These are phyloP conservation scores for Amazona ochrocephala DNA, from an alignment of 2,797 vertebrate species.

Conservation along the genomic window DNA sequence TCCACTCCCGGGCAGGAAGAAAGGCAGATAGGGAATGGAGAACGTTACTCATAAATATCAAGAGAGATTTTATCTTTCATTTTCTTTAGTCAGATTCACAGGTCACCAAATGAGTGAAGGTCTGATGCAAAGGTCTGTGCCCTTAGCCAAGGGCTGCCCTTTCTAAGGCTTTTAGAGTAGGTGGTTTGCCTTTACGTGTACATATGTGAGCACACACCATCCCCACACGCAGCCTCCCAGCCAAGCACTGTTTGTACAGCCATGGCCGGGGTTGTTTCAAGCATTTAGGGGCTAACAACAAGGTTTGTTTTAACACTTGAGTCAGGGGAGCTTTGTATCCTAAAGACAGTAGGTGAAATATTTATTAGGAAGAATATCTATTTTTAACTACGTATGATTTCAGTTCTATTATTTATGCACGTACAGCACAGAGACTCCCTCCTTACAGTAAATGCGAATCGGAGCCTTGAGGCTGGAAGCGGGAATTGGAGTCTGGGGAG, in stretches of 20 bases:
- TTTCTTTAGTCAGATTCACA: background rate
- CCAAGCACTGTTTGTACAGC: background rate
- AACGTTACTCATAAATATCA: background rate
- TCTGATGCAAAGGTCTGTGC: background rate
- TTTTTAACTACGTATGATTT: conserved; percentile 76
- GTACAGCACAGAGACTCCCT: conserved; percentile 23
- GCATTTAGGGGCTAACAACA: background rate
- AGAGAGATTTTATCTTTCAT: background rate
- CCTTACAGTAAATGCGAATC: background rate
- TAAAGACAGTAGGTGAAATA: conserved; percentile 76
- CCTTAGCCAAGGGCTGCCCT: background rate
- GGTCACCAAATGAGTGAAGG: background rate
- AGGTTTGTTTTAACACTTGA: conserved; percentile 30
- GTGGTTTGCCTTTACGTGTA: background rate
- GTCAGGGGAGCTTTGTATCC: conserved; percentile 30
- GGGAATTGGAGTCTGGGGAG: background rate
- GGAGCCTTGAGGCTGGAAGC: background rate
- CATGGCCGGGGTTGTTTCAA: background rate
- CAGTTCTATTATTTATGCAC: conserved; percentile 76
- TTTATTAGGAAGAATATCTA: conserved; percentile 75
- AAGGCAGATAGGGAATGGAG: background rate
- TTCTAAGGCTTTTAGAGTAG: rapidly evolving
- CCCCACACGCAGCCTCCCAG: background rate
- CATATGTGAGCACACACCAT: rapidly evolving
- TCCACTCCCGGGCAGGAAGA: background rate